phyloP scores from a whole-genome alignment of 2,888 invertebrate species.

The Nomada ruficornis region DNA sequence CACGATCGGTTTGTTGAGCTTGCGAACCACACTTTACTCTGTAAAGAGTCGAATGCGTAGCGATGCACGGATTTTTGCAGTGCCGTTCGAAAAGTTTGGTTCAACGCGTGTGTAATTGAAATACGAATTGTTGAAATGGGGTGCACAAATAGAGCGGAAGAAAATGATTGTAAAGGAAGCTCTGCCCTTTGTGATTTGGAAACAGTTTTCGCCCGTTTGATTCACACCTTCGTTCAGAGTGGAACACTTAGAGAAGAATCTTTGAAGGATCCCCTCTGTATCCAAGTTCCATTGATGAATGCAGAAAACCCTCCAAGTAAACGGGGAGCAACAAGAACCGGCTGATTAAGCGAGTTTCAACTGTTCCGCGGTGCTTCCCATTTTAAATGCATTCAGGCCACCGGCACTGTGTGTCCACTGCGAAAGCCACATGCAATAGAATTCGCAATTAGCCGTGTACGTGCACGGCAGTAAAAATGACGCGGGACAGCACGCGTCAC shows the following conservation, averaged over 20 bases:
- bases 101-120: no score
- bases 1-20: neutral
- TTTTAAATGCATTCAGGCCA: constrained; percentile 30
- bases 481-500: neutral
- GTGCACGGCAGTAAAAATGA: constrained; percentile 27
- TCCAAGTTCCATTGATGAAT: neutral
- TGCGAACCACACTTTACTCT: no score
- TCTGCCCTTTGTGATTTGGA: no score
- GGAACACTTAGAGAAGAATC: no score
- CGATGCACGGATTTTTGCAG: no score
- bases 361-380: neutral
- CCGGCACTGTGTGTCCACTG: constrained; percentile 1
- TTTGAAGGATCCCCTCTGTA: neutral
- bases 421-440: constrained; percentile 26
- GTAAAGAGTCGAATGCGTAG: no score
- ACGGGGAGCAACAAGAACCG: constrained; percentile 7
- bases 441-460: constrained; percentile 38
- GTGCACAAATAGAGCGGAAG: no score
- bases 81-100: no score
- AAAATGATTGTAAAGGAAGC: no score
- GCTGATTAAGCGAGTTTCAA: constrained; percentile 29
- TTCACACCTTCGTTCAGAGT: no score
- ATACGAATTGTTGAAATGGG: no score
- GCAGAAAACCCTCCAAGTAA: neutral
- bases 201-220: no score